Conservation (phyloP, 2,888 invertebrate genomes). For the Stenodera caucasica region DNA sequence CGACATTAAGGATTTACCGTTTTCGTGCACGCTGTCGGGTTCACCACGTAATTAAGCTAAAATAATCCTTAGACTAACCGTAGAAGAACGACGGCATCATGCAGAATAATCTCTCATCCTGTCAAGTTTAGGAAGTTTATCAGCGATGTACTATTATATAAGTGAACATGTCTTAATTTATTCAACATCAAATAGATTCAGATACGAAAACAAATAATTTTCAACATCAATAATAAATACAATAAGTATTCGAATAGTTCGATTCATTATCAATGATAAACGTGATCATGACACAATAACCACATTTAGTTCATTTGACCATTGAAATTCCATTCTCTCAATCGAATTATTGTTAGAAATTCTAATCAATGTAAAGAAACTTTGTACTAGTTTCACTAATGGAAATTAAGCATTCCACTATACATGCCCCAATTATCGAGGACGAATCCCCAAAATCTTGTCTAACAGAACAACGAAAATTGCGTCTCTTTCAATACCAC, state of each 20-base stretch:
- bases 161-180: slow-evolving; percentile 27
- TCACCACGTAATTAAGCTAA: slow-evolving; percentile 48
- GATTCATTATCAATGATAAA: no score
- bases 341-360: background rate
- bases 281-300: background rate
- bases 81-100: slow-evolving; percentile 41
- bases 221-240: no score
- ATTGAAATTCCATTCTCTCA: background rate
- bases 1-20: slow-evolving; percentile 41
- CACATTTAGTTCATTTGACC: background rate
- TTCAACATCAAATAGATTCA: no score
- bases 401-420: slow-evolving; percentile 8
- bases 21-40: slow-evolving; percentile 38
- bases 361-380: background rate
- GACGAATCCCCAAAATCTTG: no score
- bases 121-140: slow-evolving; percentile 32
- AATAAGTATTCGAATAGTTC: no score
- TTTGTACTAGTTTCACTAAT: slow-evolving; percentile 7
- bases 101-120: slow-evolving; percentile 47
- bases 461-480: no score
- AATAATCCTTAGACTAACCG: slow-evolving; percentile 45
- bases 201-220: no score
- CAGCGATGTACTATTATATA: slow-evolving; percentile 27
- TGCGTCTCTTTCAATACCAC: no score
- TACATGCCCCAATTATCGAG: no score